phyloP scores from a whole-genome alignment of 2,797 vertebrate genomes.

The Hydrolagus colliei region DNA sequence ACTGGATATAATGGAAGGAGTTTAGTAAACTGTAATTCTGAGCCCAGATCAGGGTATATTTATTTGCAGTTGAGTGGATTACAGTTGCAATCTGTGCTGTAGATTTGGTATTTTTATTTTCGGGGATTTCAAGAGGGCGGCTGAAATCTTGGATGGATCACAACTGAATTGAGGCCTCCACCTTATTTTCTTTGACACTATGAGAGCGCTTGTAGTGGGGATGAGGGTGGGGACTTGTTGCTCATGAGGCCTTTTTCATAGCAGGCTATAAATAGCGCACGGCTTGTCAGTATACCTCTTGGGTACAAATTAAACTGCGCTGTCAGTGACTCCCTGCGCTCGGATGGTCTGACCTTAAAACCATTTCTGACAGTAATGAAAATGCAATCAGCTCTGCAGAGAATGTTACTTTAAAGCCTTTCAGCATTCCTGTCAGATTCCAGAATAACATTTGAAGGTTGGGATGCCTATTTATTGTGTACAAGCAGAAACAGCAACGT shows the following conservation, averaged over 20 bases:
- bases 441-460: too few species aligned
- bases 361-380: background rate
- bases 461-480: background rate
- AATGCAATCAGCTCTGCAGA: background rate
- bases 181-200: conserved; percentile 5
- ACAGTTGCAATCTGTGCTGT: background rate
- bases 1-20: background rate
- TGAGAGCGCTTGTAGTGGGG: background rate
- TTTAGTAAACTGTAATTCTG: background rate
- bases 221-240: background rate
- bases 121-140: background rate
- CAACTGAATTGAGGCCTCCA: background rate
- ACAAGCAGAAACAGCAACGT: background rate
- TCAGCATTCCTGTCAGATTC: background rate
- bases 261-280: conserved; percentile 8
- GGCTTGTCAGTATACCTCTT: background rate
- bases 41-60: background rate
- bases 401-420: background rate
- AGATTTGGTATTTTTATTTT: background rate
- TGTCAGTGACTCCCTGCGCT: background rate
- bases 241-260: background rate
- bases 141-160: too few species aligned
- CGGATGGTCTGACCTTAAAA: background rate
- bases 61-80: background rate
- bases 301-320: conserved; percentile 12